A percentile compares a stretch with the other conserved stretches of the same genome.
Evolutionary conservation across 2,888 invertebrate species (phyloP).

Genomic region (Chouioia cunea): DNA sequence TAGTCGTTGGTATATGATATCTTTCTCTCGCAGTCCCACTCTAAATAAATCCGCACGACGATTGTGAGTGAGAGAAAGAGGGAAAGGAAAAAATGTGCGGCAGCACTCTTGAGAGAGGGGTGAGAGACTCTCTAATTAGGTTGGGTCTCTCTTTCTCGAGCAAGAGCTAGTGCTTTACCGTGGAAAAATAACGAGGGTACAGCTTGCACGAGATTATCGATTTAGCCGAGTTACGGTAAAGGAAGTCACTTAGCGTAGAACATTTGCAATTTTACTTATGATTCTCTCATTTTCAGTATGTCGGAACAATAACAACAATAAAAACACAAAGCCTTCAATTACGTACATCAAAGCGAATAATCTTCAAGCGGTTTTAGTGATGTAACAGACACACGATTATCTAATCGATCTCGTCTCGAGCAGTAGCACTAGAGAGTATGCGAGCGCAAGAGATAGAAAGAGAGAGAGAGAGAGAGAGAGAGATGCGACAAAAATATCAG

Average conservation of each 20-base stretch:
- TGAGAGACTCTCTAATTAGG: conserved; percentile 59
- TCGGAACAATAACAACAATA: neutral
- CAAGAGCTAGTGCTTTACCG: neutral
- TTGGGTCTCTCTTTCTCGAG: conserved; percentile 51
- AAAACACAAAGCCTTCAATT: neutral
- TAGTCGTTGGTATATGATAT: conserved; percentile 16
- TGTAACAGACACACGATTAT: conserved; percentile 33
- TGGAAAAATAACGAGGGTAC: too few relatives aligned
- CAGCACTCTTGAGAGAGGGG: conserved; percentile 48
- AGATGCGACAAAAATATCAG: conserved; percentile 11
- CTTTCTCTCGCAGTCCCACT: conserved; percentile 8
- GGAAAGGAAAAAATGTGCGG: conserved; percentile 33
- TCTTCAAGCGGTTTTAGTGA: conserved; percentile 9
- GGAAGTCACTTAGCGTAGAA: conserved; percentile 15
- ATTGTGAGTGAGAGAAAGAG: conserved; percentile 16
- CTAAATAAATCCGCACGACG: neutral
- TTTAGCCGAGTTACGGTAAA: conserved; percentile 33
- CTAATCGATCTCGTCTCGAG: conserved; percentile 15
- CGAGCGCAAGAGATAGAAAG: neutral
- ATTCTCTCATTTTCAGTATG: neutral
- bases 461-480: conserved; percentile 1
- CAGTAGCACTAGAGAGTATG: neutral
- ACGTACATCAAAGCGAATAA: neutral
- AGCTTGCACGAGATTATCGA: conserved; percentile 21
- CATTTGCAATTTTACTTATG: conserved; percentile 20